Base-by-base conservation (phyloP, 2,888 invertebrate species). In the Apamea monoglypha region DNA sequence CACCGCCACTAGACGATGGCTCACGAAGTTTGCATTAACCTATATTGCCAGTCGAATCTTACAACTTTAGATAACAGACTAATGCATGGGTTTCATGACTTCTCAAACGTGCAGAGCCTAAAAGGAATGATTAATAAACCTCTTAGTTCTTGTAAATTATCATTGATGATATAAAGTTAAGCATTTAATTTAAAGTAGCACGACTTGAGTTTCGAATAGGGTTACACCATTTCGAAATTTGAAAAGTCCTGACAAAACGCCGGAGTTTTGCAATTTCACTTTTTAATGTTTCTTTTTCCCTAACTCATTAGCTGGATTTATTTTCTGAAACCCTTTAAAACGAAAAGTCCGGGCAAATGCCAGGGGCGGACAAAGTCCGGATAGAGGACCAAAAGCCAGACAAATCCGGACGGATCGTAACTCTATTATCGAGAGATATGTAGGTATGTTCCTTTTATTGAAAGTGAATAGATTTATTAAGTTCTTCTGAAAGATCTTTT, bases 21-120 rank as follows among this genome's bases (percentile, higher is more conserved):
- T 82, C 88, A 88, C 88, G 88, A 89, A 80, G 69, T 76, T 14
- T 18, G 59, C 89, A 88, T 89, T 88, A 88, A 83, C 89, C 89
- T 84, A 83, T 63, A 75, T 81, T 21, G 29, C 61, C 56, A 59
- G 44, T 78, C 12, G 25, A 81, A 77, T 78, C 63, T 64, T 76
- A 78, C 82, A 82, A 61, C 53, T 78, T 59, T 16, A 85, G 86
- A 89, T 88, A 88, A 85, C 61, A 70, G 25, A 32, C 47, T 85
- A 61, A 84, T 76, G 72, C 63, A 76, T 74, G 32, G 47, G 29
- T 21, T 68, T n/a, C 87, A 85, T 76, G 87, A 72, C 69, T 84
- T 61, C 67, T 36, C 74, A 72, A 67, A 50, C 84, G 84, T 85
- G 85, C 67, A 40, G 1, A 44, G 32, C 75, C 80, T 84, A 69